phyloP scores from a whole-genome alignment of 2,113 vertebrate species.

The Crypturellus undulatus region DNA sequence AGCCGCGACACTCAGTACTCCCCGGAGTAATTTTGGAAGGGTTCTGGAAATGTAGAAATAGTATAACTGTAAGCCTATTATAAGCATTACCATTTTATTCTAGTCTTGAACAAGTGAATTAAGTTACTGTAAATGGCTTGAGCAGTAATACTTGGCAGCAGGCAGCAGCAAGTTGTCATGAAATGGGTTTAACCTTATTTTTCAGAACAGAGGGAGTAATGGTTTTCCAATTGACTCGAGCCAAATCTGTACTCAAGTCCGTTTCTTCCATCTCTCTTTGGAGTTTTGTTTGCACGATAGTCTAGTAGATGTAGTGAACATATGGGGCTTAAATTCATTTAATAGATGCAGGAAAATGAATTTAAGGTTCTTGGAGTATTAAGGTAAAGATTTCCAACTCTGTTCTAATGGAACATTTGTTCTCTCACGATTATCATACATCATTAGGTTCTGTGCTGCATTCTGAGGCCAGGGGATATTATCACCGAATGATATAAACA shows the following conservation, averaged over 20 bases:
- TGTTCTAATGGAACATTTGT: conserved; percentile 64
- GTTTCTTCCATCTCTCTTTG: conserved; percentile 17
- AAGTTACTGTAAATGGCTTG: conserved; percentile 18
- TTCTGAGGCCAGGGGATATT: background rate
- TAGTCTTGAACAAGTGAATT: conserved; percentile 20
- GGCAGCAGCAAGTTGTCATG: background rate
- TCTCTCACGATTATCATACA: conserved; percentile 33
- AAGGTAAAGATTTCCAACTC: conserved; percentile 64
- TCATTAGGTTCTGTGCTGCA: conserved; percentile 30
- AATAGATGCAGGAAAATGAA: conserved; percentile 52
- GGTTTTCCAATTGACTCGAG: conserved; percentile 30
- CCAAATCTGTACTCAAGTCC: background rate
- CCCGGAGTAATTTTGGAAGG: background rate
- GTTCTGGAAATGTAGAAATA: conserved; percentile 2
- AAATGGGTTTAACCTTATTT: conserved; percentile 67
- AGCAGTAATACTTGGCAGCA: background rate
- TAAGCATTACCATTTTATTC: conserved; percentile 38
- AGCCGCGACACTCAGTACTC: background rate
- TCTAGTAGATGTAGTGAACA: background rate
- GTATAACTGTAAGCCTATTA: conserved; percentile 11
- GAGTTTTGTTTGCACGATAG: conserved; percentile 54
- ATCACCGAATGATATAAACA: conserved; percentile 27
- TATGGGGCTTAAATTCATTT: conserved; percentile 49
- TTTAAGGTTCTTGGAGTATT: conserved; percentile 58
- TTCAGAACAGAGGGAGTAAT: conserved; percentile 33